These are phyloP conservation scores for Rhingia rostrata DNA, from an alignment of 2,888 invertebrate species.

Conservation along the genomic window DNA sequence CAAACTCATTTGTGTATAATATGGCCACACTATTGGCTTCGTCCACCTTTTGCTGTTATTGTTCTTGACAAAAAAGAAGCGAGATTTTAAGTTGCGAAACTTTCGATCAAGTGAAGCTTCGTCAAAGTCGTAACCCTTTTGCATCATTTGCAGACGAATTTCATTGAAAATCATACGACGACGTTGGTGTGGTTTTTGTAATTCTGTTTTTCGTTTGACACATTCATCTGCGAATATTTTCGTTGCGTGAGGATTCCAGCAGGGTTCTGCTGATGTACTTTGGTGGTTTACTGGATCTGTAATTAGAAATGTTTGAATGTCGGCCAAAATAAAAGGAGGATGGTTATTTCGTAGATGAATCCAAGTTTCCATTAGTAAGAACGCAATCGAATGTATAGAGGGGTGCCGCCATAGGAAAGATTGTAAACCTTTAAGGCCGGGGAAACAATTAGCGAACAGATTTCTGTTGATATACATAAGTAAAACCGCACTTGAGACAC, in stretches of 20 bases:
- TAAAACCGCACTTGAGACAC: too few species aligned
- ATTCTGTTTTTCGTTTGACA: background rate
- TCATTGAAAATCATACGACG: slow-evolving; percentile 11
- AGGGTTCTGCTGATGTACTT: too few species aligned
- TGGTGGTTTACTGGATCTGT: too few species aligned
- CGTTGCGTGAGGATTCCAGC: slow-evolving; percentile 2
- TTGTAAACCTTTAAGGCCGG: too few species aligned
- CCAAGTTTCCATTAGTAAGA: too few species aligned
- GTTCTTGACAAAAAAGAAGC: background rate
- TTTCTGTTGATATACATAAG: too few species aligned
- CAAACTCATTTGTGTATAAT: slow-evolving; percentile 16
- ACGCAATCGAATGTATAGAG: too few species aligned
- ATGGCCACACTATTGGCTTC: slow-evolving; percentile 7
- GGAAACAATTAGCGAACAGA: too few species aligned
- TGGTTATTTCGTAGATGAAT: too few species aligned
- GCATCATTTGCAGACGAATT: slow-evolving; percentile 16
- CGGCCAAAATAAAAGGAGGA: too few species aligned
- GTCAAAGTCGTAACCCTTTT: slow-evolving; percentile 17
- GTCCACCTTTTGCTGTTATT: background rate
- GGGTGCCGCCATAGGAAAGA: too few species aligned
- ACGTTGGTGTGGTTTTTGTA: background rate
- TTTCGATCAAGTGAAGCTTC: slow-evolving; percentile 5
- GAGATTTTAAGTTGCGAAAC: slow-evolving; percentile 27
- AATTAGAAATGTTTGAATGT: too few species aligned
- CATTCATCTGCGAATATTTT: slow-evolving; percentile 23